Percentiles rank a stretch among this genome's conserved stretches.
Conservation (phyloP, 2,888 invertebrate species). For the Drosophila aldrichi region DNA sequence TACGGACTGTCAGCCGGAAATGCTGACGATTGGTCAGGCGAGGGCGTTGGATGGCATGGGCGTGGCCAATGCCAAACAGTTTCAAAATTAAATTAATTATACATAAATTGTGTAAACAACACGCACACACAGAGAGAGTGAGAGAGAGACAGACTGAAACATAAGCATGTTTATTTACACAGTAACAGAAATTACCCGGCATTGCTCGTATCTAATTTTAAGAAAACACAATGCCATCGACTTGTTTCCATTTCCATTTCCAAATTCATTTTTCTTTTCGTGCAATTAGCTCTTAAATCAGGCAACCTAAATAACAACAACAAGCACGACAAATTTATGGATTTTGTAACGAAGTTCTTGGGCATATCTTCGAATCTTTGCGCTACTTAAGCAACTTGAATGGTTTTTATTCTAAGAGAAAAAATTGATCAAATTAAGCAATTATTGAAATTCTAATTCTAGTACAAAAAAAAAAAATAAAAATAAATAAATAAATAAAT, state of each 20-base stretch:
- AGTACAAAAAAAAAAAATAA: too few relatives aligned
- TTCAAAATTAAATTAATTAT: conserved; percentile 53
- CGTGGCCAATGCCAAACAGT: conserved; percentile 24
- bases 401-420: background rate
- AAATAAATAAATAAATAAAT: too few relatives aligned
- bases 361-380: background rate
- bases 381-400: background rate
- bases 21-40: conserved; percentile 14
- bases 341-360: background rate
- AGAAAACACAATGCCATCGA: conserved; percentile 1
- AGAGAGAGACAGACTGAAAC: too few relatives aligned
- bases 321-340: background rate
- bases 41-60: background rate
- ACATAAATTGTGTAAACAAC: conserved; percentile 25
- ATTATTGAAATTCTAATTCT: too few relatives aligned
- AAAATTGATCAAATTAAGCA: too few relatives aligned
- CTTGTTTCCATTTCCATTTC: background rate
- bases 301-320: background rate
- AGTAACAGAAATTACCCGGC: conserved; percentile 7
- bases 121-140: background rate
- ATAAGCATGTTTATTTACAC: conserved; percentile 7
- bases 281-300: conserved; percentile 4
- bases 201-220: conserved; percentile 3
- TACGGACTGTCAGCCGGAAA: conserved; percentile 35
- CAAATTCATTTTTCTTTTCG: background rate